These are phyloP conservation scores for Tenthredo amoena DNA, from an alignment of 2,888 invertebrate genomes.

Conservation along the genomic window DNA sequence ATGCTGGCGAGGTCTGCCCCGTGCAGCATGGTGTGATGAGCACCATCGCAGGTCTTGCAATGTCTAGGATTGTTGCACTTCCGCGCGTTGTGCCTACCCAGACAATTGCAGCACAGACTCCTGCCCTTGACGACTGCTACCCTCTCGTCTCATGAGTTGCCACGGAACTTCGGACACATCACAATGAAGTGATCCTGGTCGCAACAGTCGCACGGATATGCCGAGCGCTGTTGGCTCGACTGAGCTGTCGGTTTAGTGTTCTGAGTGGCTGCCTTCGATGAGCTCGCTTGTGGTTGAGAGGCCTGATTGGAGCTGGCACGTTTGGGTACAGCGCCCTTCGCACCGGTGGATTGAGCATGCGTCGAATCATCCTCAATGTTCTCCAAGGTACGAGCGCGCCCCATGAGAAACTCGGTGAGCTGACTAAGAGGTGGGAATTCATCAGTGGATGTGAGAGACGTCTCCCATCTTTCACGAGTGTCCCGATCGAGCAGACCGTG, in stretches of 20 bases:
- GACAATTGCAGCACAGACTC: slow-evolving; percentile 10
- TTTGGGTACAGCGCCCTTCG: not conserved
- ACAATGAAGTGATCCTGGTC: not conserved
- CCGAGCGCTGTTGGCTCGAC: not conserved
- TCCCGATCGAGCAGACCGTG: slow-evolving; percentile 15
- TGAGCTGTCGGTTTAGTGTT: too few relatives aligned
- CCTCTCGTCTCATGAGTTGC: not conserved
- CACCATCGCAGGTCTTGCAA: slow-evolving; percentile 14
- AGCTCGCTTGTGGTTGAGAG: slow-evolving; percentile 7
- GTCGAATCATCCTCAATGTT: not conserved
- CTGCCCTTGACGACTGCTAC: not conserved
- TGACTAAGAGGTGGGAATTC: not conserved
- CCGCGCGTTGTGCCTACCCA: slow-evolving; percentile 1
- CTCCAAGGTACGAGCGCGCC: slow-evolving; percentile 16
- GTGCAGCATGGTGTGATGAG: slow-evolving; percentile 20
- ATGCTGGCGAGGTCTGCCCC: not conserved
- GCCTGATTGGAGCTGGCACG: not conserved
- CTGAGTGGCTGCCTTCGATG: too few relatives aligned
- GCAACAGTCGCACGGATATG: not conserved
- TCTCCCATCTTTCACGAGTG: not conserved
- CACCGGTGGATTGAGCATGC: not conserved
- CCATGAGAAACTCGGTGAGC: slow-evolving; percentile 29
- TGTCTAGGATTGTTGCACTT: slow-evolving; percentile 18
- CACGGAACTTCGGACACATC: not conserved
- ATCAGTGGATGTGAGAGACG: not conserved